Evolutionary conservation across 2,113 vertebrate genomes (phyloP).

Genomic region (Paraplagusia blochii): DNA sequence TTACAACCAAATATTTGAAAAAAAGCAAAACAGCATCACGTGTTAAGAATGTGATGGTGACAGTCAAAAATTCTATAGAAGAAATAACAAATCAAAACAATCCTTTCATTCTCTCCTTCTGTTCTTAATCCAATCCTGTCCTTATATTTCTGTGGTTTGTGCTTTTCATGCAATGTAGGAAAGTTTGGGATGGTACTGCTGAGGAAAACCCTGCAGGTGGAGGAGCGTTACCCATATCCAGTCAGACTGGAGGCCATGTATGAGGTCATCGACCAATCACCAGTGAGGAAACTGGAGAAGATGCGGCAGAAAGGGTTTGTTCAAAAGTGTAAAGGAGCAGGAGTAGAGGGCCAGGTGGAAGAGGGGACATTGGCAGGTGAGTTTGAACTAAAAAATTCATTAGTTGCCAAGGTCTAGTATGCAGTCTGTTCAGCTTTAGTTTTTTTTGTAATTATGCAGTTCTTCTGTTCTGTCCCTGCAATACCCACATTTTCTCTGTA

Average conservation of each 20-base stretch:
- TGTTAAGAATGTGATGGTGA: background rate
- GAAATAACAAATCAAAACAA: too few species aligned
- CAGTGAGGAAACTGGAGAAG: constrained; percentile 90
- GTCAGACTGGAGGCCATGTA: constrained; percentile 96
- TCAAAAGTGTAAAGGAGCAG: constrained; percentile 89
- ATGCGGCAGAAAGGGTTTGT: constrained; percentile 93
- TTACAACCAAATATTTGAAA: too few species aligned
- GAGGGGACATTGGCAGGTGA: constrained; percentile 65
- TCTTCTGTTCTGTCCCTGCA: too few species aligned
- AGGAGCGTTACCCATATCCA: constrained; percentile 94
- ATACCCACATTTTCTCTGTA: too few species aligned
- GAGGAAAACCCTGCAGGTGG: constrained; percentile 93
- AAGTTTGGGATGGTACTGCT: constrained; percentile 97
- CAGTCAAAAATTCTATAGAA: background rate
- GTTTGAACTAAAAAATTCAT: too few species aligned
- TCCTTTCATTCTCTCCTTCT: too few species aligned
- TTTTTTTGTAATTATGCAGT: too few species aligned
- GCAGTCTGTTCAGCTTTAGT: too few species aligned
- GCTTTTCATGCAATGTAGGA: constrained; percentile 33
- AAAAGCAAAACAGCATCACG: too few species aligned
- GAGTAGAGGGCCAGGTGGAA: constrained; percentile 90
- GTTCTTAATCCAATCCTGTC: too few species aligned
- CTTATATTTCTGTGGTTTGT: background rate
- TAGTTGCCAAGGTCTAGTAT: too few species aligned
- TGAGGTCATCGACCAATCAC: constrained; percentile 90